Base-by-base conservation (phyloP, 1,140 invertebrate genomes). In the Drosophila lacertosa region DNA sequence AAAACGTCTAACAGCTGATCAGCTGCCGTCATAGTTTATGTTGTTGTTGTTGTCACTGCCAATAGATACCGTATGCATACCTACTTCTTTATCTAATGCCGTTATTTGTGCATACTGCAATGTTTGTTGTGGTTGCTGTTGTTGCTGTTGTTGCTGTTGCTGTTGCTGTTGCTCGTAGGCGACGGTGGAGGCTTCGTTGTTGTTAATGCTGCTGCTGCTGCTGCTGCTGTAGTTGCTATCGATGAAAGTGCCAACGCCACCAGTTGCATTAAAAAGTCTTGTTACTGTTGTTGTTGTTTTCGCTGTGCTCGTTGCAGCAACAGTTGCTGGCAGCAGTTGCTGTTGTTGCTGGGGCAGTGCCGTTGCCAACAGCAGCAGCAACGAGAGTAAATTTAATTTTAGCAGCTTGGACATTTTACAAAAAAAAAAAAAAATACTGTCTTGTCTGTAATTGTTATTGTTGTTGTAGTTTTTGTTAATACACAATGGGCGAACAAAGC, bases 51-150 rank as follows among this genome's bases (percentile, higher is more conserved):
- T 71, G 54, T 26, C 39, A 62, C 32, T 57, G 42, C 42, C 40
- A 58, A 44, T 37, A 62, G 69, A 73, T 76, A 76, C 69, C 59
- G 59, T 77, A 71, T 82, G 68, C 89, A 89, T 90, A 90, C 89
- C 89, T 90, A 90, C 89, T 90, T 90, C 89, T 90, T 90, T 90
- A 75, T 90, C 89, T 77, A 90, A 80, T 65, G 78, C 58, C 47
- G 83, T 75, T 73, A 90, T 89, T 68, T 79, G 74, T 67, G 82
- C 55, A 88, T 71, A 81, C 66, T 88, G 82, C 80, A 83, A 18
- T 59, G 54, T 51, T 57, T 64, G 58, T 35, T 51, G 64, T 48
- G 47, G 44, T 29, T 54, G 44, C 57, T 42, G 80, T 40, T 60
- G 70, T 20, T 59, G 63, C 0, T 33, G 51, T 4, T 60, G 70